Conservation (phyloP, 2,113 vertebrate genomes). For the Sturnira hondurensis region DNA sequence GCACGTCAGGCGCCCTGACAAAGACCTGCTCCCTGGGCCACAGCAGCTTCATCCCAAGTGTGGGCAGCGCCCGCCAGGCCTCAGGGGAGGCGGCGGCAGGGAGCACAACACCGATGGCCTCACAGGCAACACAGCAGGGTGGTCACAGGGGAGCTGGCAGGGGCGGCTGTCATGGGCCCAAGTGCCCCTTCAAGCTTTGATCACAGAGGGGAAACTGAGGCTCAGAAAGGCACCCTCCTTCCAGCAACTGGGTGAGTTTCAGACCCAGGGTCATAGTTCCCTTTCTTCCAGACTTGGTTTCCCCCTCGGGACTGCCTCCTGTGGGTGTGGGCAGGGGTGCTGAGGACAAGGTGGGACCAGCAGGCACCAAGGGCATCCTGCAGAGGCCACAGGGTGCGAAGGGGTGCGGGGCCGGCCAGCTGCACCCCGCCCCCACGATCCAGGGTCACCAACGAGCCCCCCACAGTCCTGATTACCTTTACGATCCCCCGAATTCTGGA, state of each 20-base stretch:
- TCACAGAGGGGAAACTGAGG: not conserved
- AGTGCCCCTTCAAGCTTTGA: not conserved
- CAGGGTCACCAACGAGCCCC: not conserved
- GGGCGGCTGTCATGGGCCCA: not conserved
- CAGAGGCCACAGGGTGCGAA: rapidly evolving
- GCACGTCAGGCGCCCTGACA: not conserved
- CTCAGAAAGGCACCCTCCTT: not conserved
- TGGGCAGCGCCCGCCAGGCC: not conserved
- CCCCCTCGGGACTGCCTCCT: not conserved
- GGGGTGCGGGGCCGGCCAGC: rapidly evolving
- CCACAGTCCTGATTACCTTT: not conserved
- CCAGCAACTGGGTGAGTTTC: not conserved
- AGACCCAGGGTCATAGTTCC: rapidly evolving
- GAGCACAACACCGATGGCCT: not conserved
- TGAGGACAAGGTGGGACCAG: not conserved
- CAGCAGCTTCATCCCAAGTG: rapidly evolving
- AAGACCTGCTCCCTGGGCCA: not conserved
- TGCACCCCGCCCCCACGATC: rapidly evolving
- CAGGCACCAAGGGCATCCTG: not conserved
- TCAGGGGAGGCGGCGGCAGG: too few species aligned
- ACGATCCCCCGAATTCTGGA: not conserved
- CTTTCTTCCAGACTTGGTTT: not conserved
- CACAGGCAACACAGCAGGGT: too few species aligned
- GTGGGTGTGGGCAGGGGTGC: not conserved
- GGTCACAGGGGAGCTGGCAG: not conserved